phyloP scores from a whole-genome alignment of 2,888 invertebrate species.

The Catocala fraxini region DNA sequence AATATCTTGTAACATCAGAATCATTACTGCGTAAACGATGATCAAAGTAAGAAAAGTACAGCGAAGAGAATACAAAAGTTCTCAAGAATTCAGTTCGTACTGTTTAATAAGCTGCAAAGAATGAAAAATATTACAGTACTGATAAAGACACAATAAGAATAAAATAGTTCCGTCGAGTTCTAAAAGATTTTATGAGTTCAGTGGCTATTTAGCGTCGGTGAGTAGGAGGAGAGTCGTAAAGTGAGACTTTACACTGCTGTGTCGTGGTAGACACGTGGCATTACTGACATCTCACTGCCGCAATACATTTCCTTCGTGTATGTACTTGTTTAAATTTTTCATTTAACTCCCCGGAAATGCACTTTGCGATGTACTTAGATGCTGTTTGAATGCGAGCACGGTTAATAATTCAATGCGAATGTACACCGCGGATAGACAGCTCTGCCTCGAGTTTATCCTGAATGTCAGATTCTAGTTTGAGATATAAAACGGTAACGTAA shows the following conservation, averaged over 20 bases:
- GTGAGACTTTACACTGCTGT: constrained; percentile 26
- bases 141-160: constrained; percentile 51
- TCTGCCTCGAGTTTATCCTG: background rate
- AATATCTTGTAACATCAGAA: background rate
- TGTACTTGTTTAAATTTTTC: constrained; percentile 43
- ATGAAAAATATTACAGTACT: constrained; percentile 44
- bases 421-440: constrained; percentile 7
- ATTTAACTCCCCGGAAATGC: constrained; percentile 26
- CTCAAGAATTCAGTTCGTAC: constrained; percentile 38
- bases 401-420: constrained; percentile 34
- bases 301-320: constrained; percentile 28
- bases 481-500: background rate
- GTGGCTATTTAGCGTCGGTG: constrained; percentile 44
- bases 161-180: constrained; percentile 47
- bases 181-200: constrained; percentile 50
- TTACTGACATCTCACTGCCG: constrained; percentile 25
- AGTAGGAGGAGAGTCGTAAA: constrained; percentile 39
- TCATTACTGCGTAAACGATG: constrained; percentile 25
- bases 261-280: constrained; percentile 34
- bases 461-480: background rate
- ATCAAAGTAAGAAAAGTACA: constrained; percentile 38
- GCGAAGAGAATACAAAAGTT: constrained; percentile 38
- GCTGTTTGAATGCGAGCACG: constrained; percentile 36
- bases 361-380: constrained; percentile 33
- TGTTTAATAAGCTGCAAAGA: constrained; percentile 49